phyloP scores from a whole-genome alignment of 2,888 invertebrate species.

The Perithous albicinctus region DNA sequence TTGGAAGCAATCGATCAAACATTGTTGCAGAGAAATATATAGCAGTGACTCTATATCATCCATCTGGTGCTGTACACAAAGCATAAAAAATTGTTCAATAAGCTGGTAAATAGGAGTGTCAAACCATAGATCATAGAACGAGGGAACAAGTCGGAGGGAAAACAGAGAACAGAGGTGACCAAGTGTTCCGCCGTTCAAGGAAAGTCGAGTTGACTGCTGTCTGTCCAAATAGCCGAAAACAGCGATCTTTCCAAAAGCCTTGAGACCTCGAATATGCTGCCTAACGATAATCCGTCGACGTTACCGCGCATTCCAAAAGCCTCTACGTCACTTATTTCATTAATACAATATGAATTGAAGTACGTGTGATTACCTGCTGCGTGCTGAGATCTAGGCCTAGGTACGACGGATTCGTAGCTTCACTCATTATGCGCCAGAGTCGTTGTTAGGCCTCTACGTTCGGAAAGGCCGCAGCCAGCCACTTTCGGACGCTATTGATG shows the following conservation, averaged over 20 bases:
- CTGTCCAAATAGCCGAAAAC: neutral
- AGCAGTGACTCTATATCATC: neutral
- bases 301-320: neutral
- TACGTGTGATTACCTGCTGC: slow-evolving; percentile 89
- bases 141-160: neutral
- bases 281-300: neutral
- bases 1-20: slow-evolving; percentile 41
- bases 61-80: too few relatives aligned
- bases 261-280: neutral
- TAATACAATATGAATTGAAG: neutral
- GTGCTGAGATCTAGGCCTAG: slow-evolving; percentile 95
- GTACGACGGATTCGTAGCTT: slow-evolving; percentile 86
- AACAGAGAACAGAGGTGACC: slow-evolving; percentile 3
- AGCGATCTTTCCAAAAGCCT: neutral
- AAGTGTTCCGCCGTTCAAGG: slow-evolving; percentile 8
- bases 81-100: neutral
- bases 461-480: slow-evolving; percentile 48
- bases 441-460: slow-evolving; percentile 58
- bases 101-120: neutral
- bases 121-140: slow-evolving; percentile 5
- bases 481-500: neutral
- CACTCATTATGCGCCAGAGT: slow-evolving; percentile 74
- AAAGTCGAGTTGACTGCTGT: slow-evolving; percentile 28
- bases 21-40: neutral
- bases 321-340: neutral